phyloP scores from a whole-genome alignment of 2,113 vertebrate species.

The Pseudorhombus dupliciocellatus region DNA sequence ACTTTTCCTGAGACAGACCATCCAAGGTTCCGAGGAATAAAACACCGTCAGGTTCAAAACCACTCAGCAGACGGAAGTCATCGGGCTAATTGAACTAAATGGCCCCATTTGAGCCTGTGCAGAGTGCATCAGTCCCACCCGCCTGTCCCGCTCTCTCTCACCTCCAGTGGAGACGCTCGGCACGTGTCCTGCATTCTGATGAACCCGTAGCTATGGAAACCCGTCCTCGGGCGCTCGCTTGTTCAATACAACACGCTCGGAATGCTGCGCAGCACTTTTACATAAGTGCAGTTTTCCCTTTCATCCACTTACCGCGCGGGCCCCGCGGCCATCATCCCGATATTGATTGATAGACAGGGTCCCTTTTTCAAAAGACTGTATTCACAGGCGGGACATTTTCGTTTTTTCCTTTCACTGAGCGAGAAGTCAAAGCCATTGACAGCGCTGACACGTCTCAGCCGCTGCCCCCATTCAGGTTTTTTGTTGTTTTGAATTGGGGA shows the following conservation, averaged over 20 bases:
- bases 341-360: constrained; percentile 45
- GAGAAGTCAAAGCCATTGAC: constrained; percentile 47
- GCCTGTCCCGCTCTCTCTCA: constrained; percentile 27
- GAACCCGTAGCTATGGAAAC: constrained; percentile 65
- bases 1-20: not conserved
- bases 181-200: constrained; percentile 61
- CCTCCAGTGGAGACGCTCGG: constrained; percentile 35
- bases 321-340: constrained; percentile 37
- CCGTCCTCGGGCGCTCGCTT: constrained; percentile 26
- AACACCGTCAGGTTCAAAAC: too few species aligned
- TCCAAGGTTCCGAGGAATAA: too few species aligned
- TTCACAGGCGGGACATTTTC: not conserved
- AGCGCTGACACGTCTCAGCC: constrained; percentile 34
- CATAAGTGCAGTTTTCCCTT: constrained; percentile 53
- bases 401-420: constrained; percentile 48
- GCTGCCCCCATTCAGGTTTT: constrained; percentile 52
- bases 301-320: constrained; percentile 27
- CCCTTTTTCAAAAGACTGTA: not conserved
- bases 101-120: constrained; percentile 51
- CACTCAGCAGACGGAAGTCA: not conserved
- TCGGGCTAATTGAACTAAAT: constrained; percentile 64
- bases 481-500: constrained; percentile 16
- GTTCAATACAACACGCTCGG: constrained; percentile 52
- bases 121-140: constrained; percentile 52
- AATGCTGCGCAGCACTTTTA: constrained; percentile 56